These are phyloP conservation scores for Trachelus stipa DNA, from an alignment of 2,888 invertebrate genomes.

Conservation along the genomic window DNA sequence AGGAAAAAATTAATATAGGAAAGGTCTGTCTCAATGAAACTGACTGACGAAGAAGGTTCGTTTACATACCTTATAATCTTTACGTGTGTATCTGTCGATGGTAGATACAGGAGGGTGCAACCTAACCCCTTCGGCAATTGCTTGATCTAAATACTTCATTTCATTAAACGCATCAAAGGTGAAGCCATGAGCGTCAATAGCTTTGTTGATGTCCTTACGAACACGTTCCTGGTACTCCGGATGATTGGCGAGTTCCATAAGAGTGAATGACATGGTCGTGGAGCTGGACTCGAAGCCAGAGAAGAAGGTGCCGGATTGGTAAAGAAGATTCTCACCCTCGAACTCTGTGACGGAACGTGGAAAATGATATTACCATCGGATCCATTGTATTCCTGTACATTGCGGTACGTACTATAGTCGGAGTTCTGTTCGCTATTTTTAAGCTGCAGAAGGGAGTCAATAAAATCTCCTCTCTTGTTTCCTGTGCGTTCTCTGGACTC, in stretches of 20 bases:
- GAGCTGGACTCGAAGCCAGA: constrained; percentile 61
- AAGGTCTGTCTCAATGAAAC: background rate
- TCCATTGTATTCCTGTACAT: background rate
- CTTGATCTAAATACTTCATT: constrained; percentile 58
- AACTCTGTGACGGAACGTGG: constrained; percentile 41
- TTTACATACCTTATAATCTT: constrained; percentile 47
- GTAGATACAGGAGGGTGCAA: constrained; percentile 59
- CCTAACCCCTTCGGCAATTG: constrained; percentile 52
- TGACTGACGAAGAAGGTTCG: background rate
- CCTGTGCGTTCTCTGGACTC: constrained; percentile 48
- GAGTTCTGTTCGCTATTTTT: constrained; percentile 56
- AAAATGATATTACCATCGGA: background rate
- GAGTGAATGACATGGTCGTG: constrained; percentile 50
- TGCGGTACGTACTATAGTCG: constrained; percentile 48
- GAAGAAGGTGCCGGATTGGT: constrained; percentile 59
- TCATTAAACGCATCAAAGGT: constrained; percentile 56
- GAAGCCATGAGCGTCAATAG: constrained; percentile 49
- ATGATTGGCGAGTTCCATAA: constrained; percentile 54
- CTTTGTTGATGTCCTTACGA: constrained; percentile 45
- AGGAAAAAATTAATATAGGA: background rate
- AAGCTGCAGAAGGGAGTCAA: constrained; percentile 53
- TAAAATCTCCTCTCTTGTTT: constrained; percentile 53
- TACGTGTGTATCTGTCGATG: constrained; percentile 51
- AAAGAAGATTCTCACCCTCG: constrained; percentile 55
- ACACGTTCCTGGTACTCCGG: constrained; percentile 45